Evolutionary conservation across 2,113 vertebrate species (phyloP), one percentile per base, ranked within the genome.

Genomic region (Onychostoma macrolepis): DNA sequence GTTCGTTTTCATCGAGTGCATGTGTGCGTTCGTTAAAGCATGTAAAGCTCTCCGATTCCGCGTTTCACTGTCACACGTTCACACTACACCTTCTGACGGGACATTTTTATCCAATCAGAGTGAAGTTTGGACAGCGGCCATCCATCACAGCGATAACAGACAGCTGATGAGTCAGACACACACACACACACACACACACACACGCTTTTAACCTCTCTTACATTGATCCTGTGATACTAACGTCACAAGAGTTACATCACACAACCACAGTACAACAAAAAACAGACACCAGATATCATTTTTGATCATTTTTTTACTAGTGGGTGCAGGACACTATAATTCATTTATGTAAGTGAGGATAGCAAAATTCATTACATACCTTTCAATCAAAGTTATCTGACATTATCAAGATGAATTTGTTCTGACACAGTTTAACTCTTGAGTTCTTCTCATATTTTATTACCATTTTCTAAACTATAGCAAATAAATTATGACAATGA

Each of bases 141-240:
- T 76, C 10, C 4, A 48, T 24, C 41, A 26, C 77, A 67, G 33
- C n/a, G 50, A 48, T 69, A 69, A 87, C n/a, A 21, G 50, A 85
- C 33, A 67, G 17, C 58, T 84, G 80, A 78, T 78, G 74, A 84
- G 43, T 78, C 80, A 69, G 53, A 24, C 72, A 67, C 43, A 87
- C 72, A 28, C 19, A 9, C n/a, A 77, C 53, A 77, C 50, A 45
- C 71, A 65, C 84, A 74, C 53, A 4, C 71, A 75, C 41, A 67
- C 80, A 26, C 17, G 13, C 33, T n/a, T 17, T 80, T 50, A 74
- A 4, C 38, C 4, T 28, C 33, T 72, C 24, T 67, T 30, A 30
- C 65, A 67, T 33, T 67, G 65, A 67, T 71, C 33, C 33, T 72
- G 69, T 24, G 17, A 38, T 24, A 7, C 33, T 1, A 72, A 72